These are phyloP conservation scores for Xestia ashworthii DNA, from an alignment of 2,888 invertebrate genomes.

Conservation along the genomic window DNA sequence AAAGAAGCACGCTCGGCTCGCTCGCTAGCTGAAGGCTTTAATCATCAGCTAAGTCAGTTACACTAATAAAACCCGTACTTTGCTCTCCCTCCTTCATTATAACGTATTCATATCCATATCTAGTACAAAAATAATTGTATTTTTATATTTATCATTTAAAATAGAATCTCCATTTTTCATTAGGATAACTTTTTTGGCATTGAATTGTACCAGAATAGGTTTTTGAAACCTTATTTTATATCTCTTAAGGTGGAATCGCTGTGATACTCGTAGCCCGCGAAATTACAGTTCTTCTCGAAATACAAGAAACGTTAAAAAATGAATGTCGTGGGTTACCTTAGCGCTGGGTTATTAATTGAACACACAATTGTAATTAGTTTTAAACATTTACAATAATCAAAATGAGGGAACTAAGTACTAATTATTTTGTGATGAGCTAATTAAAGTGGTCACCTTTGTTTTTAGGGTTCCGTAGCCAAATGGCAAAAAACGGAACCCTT, in stretches of 20 bases:
- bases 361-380: not conserved
- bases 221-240: not conserved
- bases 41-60: not conserved
- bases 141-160: not conserved
- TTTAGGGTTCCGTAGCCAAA: too few species aligned
- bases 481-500: too few species aligned
- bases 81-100: slow-evolving; percentile 23
- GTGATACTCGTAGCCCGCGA: too few species aligned
- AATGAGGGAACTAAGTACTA: not conserved
- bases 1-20: too few species aligned
- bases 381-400: not conserved
- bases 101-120: too few species aligned
- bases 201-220: not conserved
- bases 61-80: slow-evolving; percentile 30
- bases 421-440: not conserved
- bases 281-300: too few species aligned
- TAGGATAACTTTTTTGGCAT: not conserved
- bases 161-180: not conserved
- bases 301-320: too few species aligned
- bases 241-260: too few species aligned
- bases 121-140: not conserved
- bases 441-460: not conserved
- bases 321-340: not conserved
- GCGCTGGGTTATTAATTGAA: not conserved
- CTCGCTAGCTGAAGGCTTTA: too few species aligned